phyloP scores from a whole-genome alignment of 2,797 vertebrate species.

The Pithecia hirsuta region DNA sequence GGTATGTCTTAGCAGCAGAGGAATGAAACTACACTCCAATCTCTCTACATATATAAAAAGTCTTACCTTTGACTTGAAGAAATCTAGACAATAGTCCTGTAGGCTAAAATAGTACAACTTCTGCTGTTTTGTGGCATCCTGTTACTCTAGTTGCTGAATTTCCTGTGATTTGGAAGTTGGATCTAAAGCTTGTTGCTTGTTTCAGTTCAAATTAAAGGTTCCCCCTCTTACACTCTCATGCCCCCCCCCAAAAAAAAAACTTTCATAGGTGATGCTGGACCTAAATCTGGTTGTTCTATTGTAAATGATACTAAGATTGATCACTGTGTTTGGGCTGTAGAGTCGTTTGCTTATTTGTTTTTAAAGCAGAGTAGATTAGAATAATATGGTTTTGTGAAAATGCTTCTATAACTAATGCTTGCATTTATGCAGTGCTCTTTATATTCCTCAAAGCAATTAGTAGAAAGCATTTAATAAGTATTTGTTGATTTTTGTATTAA shows the following conservation, averaged over 20 bases:
- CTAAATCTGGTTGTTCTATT: background rate
- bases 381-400: conserved; percentile 1
- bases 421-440: background rate
- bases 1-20: too few species aligned
- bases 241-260: too few species aligned
- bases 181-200: background rate
- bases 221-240: background rate
- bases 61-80: background rate
- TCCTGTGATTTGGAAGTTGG: background rate
- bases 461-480: conserved; percentile 1
- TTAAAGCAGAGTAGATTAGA: background rate
- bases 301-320: background rate
- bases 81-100: background rate
- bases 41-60: too few species aligned
- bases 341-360: background rate
- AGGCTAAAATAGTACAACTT: background rate
- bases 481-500: background rate
- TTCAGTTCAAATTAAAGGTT: background rate
- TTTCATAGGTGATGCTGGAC: background rate
- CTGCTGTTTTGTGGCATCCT: background rate
- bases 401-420: background rate
- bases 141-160: conserved; percentile 13
- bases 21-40: too few species aligned
- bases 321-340: background rate
- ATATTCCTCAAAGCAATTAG: background rate